Conservation (phyloP, 2,113 vertebrate genomes). For the Istiophorus platypterus region DNA sequence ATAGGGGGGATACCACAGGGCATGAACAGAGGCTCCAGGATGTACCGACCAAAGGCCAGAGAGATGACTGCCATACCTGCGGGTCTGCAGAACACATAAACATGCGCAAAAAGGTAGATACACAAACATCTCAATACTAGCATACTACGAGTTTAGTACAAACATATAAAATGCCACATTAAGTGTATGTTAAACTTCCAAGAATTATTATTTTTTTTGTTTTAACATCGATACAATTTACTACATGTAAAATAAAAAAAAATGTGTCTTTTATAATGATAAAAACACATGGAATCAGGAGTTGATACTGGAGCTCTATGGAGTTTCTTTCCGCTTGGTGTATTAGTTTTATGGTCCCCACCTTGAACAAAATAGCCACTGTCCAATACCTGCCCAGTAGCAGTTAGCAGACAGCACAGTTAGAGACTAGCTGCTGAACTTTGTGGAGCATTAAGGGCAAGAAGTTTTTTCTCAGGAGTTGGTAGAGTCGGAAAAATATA, state of each 20-base stretch:
- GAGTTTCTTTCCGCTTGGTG: no score
- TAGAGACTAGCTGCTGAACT: no score
- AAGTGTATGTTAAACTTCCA: background rate
- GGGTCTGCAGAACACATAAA: constrained; percentile 84
- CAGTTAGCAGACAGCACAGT: no score
- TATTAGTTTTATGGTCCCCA: no score
- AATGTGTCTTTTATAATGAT: background rate
- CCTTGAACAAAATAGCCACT: no score
- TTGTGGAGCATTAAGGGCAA: no score
- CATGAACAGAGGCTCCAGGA: constrained; percentile 96
- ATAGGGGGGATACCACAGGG: constrained; percentile 91
- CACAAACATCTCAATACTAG: constrained; percentile 22
- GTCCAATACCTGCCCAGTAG: no score
- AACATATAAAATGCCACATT: background rate
- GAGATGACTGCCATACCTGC: constrained; percentile 94
- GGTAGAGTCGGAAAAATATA: no score
- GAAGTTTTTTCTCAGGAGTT: no score
- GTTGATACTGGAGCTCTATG: background rate
- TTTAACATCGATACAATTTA: background rate
- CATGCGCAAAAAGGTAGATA: background rate
- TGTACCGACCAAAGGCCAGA: constrained; percentile 94
- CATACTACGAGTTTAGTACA: background rate
- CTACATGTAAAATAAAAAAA: background rate
- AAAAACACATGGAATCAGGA: background rate
- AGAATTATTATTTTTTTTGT: background rate